Evolutionary conservation across 2,888 invertebrate species (phyloP).

Genomic region (Coenonympha glycerion): DNA sequence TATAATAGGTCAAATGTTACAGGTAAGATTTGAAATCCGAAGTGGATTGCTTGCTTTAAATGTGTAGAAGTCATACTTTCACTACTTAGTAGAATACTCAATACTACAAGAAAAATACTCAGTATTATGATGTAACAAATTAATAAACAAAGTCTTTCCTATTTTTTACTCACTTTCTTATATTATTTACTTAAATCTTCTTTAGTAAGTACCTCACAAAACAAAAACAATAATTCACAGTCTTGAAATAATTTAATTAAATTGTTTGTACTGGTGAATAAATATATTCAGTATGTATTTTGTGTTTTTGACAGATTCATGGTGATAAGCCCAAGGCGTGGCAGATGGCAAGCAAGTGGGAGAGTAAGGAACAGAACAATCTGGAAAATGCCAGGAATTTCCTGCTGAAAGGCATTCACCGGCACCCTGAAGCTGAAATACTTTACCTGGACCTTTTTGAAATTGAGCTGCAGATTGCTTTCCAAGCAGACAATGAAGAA

Average conservation of each 20-base stretch:
- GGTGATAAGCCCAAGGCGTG: constrained; percentile 84
- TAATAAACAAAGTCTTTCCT: too few relatives aligned
- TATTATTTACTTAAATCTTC: too few relatives aligned
- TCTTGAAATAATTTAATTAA: too few relatives aligned
- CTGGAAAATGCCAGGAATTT: constrained; percentile 81
- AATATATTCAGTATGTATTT: too few relatives aligned
- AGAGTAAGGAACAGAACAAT: constrained; percentile 81
- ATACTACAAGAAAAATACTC: too few relatives aligned
- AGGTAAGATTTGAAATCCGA: constrained; percentile 49
- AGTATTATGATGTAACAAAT: too few relatives aligned
- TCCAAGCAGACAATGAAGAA: constrained; percentile 51
- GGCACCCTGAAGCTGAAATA: constrained; percentile 80
- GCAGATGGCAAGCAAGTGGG: constrained; percentile 87
- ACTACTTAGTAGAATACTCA: too few relatives aligned
- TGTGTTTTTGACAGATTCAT: constrained; percentile 75
- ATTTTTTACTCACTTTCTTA: too few relatives aligned
- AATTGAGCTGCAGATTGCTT: constrained; percentile 52
- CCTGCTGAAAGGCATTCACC: constrained; percentile 84
- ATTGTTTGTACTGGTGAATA: too few relatives aligned
- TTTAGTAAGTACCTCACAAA: too few relatives aligned
- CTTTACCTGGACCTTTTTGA: constrained; percentile 80
- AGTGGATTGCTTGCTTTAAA: neutral
- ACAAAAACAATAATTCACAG: too few relatives aligned
- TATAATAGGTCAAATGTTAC: constrained; percentile 78
- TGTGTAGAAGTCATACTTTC: too few relatives aligned